Base-by-base conservation (phyloP, 2,797 vertebrate species). In the Odontamblyopus rebecca region DNA sequence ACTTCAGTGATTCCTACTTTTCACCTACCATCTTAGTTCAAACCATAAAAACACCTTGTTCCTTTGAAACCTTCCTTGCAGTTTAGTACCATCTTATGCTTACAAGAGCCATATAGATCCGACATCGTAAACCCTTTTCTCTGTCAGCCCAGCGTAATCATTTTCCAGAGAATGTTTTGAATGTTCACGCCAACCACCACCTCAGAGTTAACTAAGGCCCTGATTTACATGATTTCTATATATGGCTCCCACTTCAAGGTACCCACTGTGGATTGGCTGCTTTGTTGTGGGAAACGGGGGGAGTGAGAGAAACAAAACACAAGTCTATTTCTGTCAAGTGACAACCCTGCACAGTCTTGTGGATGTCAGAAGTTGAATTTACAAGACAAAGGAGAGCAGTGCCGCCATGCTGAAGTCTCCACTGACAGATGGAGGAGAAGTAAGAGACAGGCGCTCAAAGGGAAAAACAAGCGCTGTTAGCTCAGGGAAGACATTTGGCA, bases 301-400 rank as follows among this genome's bases (percentile, higher is more conserved):
- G n/a, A 63, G 30, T 5, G 44, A n/a, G 44, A 29, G 26, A 90
- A 84, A 73, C 85, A 90, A 91, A 87, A 84, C 85, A 80, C 71
- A 80, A 82, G 72, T 91, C 89, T 94, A 92, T 93, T 93, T 93
- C 86, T 90, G 90, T 89, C 87, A 48, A 86, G 87, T 75, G 76
- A 92, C 87, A 92, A 91, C 83, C 87, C 91, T 92, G 88, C 77
- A 83, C 87, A 90, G 91, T 91, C 80, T 91, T 67, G 71, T 57
- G 71, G 79, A 87, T 91, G 86, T 90, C 90, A 92, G 88, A 90
- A 90, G 91, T 89, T 88, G 86, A 87, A 89, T 92, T 92, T 89
- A 89, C 85, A 89, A 91, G 90, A 92, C 89, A 90, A 92, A 92
- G 89, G 88, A 82, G 84, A 60, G 81, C 81, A 69, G 83, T 61